Evolutionary conservation across 2,888 invertebrate species (phyloP), one percentile per base, ranked within the genome.

Genomic region (Sycophila texana): DNA sequence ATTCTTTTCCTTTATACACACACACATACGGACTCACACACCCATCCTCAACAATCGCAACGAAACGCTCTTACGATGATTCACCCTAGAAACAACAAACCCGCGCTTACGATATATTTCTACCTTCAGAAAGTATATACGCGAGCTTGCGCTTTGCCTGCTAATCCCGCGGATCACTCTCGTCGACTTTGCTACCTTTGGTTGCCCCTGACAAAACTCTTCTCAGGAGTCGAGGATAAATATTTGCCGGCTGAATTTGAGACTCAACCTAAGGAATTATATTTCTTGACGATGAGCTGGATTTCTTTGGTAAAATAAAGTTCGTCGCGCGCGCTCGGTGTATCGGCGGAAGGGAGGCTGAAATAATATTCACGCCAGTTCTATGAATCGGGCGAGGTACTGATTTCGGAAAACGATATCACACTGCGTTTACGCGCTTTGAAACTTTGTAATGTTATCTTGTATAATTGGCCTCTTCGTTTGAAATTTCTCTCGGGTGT

Each of bases 191-290:
- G 13, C 53, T 39, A 18, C 55, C 30, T n/a, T 4, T 2, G 16
- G 14, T 22, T 12, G 4, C 14, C n/a, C 20, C 47, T 58, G 47
- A 14, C 55, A 39, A 49, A n/a, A 49, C 51, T 58, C 16, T n/a
- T n/a, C 47, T 20, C 61, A n/a, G 67, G 67, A 60, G 60, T 61
- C 47, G 39, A 39, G 47, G n/a, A 55, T 18, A 77, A 77, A 77
- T 77, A 77, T 77, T 77, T 77, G 73, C 72, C 53, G 58, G 53
- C 14, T 53, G n/a, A 26, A 53, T 53, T 53, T 4, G 18, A 30
- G 55, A 55, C 10, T 30, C 55, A 13, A 3, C 12, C 30, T 18
- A 18, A 12, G 53, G 72, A 51, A 73, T 63, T 63, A 39, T 39
- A 14, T 14, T 39, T 63, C 39, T 63, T 30, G 18, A 63, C 39